Conservation (phyloP, 1,140 invertebrate species). For the Tetramorium simillimum region DNA sequence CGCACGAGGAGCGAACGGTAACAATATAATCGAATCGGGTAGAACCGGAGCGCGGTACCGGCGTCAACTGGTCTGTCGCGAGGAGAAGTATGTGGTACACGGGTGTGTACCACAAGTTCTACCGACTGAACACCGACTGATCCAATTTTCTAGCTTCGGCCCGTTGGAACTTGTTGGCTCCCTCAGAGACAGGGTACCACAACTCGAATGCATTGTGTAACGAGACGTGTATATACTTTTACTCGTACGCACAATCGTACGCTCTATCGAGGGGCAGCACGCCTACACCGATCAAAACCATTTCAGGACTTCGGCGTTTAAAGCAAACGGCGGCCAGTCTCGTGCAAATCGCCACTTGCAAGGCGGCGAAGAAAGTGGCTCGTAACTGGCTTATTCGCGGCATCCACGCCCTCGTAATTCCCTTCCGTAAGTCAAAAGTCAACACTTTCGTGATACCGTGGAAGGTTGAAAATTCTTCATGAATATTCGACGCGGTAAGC, state of each 20-base stretch:
- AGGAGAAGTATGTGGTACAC: not conserved
- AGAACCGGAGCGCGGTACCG: not conserved
- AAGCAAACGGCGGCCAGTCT: not conserved
- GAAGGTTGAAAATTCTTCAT: not conserved
- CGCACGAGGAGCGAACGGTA: not conserved
- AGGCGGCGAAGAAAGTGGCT: conserved; percentile 11
- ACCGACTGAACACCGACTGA: conserved; percentile 59
- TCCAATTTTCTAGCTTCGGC: conserved; percentile 63
- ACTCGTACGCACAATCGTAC: conserved; percentile 35
- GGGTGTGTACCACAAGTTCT: conserved; percentile 60
- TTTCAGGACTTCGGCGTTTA: not conserved
- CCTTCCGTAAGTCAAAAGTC: not conserved
- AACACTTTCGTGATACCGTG: not conserved
- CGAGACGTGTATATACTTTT: conserved; percentile 10
- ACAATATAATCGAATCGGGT: not conserved
- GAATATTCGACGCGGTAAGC: not conserved
- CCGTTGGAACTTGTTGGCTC: conserved; percentile 35
- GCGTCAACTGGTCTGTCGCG: not conserved
- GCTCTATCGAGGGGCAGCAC: not conserved
- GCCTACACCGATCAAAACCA: conserved; percentile 1
- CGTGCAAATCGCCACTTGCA: not conserved
- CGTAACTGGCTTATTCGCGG: not conserved
- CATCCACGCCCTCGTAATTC: not conserved
- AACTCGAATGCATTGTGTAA: conserved; percentile 62
- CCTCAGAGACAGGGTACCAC: conserved; percentile 48